Percentiles rank a stretch among this genome's conserved stretches.
phyloP scores from a whole-genome alignment of 2,797 vertebrate genomes.

The Pseudochirops cupreus region DNA sequence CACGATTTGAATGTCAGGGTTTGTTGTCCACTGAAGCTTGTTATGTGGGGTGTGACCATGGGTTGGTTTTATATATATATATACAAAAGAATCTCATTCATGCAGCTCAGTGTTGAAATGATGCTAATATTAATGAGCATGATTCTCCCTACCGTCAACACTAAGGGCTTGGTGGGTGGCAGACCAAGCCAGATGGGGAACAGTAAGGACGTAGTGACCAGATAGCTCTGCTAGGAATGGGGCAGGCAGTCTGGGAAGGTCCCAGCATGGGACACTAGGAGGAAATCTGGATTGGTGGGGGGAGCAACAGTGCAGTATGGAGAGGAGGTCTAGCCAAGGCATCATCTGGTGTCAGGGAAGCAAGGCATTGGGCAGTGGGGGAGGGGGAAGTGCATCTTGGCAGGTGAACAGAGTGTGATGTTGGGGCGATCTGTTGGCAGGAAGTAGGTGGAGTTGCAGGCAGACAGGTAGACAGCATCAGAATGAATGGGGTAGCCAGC shows the following conservation, averaged over 20 bases:
- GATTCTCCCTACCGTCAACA: background rate
- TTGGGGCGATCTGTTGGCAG: background rate
- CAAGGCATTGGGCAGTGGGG: background rate
- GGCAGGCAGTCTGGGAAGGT: background rate
- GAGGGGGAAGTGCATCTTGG: background rate
- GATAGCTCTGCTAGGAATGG: background rate
- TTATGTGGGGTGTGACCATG: background rate
- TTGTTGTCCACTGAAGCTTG: background rate
- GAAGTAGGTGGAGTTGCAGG: background rate
- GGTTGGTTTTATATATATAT: background rate
- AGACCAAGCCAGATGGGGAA: background rate
- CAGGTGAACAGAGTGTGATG: background rate
- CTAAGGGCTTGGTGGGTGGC: background rate
- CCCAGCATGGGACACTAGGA: background rate
- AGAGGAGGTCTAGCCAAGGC: background rate
- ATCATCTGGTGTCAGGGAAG: background rate
- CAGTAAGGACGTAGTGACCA: background rate
- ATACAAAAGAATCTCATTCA: slow-evolving; percentile 27
- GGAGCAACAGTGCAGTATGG: background rate
- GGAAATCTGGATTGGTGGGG: background rate
- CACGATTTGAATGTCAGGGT: background rate
- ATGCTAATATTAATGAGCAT: background rate
- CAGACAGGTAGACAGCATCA: background rate
- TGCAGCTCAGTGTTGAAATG: background rate
- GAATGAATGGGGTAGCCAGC: background rate